Evolutionary conservation across 2,888 invertebrate species (phyloP), one percentile per base, ranked within the genome.

Genomic region (Tromatobia lineatoria): DNA sequence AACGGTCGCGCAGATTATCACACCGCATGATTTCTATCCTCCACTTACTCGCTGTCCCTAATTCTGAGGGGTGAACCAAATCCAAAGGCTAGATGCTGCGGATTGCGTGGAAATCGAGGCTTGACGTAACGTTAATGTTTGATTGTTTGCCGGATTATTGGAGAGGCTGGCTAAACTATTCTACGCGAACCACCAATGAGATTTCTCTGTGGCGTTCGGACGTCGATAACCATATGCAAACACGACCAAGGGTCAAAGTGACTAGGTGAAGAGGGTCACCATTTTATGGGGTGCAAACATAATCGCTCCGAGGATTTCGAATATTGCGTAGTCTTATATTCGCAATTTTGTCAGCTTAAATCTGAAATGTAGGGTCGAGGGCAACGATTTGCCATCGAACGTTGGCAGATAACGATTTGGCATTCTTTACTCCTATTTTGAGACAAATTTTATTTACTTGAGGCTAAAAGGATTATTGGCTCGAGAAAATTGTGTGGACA

Each of bases 121-220:
- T 29, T 11, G 45, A 52, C 59, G 61, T 38, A 57, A 18, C 50
- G 67, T 82, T 82, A 78, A 78, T 77, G 67, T 75, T 82, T 73
- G 50, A 78, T 77, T 82, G 67, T 73, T 77, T n/a, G 42, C 15
- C 45, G 77, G 67, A 67, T 73, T 67, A 69, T n/a, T 59, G 29
- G 57, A 67, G 73, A 38, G 42, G 50, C 59, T 34, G 74, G 38
- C 7, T 42, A 52, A 67, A 67, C 73, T 61, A 47, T 47, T 20
- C 61, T 3, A 38, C 34, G 34, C 38, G 52, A 15, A 70, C 13
- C 52, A 34, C 10, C 52, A 34, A 61, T 11, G 18, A 11, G 66
- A 50, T n/a, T 20, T 61, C 38, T 52, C 13, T 15, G 23, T 50
- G n/a, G 42, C 34, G 57, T 47, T 34, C 18, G 54, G 45, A 54